Base-by-base conservation (phyloP, 2,888 invertebrate species). In the Mycalesis mineus region DNA sequence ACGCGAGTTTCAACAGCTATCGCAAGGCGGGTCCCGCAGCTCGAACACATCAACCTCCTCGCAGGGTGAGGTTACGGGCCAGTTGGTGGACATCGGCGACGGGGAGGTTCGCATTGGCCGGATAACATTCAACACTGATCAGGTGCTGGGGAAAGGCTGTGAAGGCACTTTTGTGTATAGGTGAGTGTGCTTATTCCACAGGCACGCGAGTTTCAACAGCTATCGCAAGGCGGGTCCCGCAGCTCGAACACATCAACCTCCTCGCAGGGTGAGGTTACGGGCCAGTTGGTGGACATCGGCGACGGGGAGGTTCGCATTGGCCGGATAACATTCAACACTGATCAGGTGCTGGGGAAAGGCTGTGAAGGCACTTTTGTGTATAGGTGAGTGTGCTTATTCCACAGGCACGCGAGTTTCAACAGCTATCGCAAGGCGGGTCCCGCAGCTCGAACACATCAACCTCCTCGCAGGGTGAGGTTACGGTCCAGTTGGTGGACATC, bases 361-460 rank as follows among this genome's bases (percentile, higher is more conserved):
- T 98, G 99, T 77, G 98, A 99, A 74, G 99, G 99, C 37, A 99
- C 99, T 0, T 97, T 98, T 86, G 99, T 99, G 29, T 99, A 96
- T 82, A 95, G 92, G 95, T 96, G 79, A 49, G 8, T 59, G 4
- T 7, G n/a, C 5, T 22, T 22, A 22, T 22, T 22, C 22, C 22
- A 4, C 5, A 22, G 92, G 91, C 93, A 31, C 88, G 93, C 5
- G 93, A 93, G 68, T 89, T 94, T 71, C 93, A 93, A 65, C 93
- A 93, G 67, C 80, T 93, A 33, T 94, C 94, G 0, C 93, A 94
- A 72, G 91, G 91, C 29, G 91, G 92, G 1, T 92, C 92, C 0
- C 87, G 91, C 0, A 71, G 80, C 0, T 88, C 88, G 0, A 87
- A 78, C 44, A 67, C 75, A 1, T 88, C 88, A 0, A 84, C 81